Evolutionary conservation across 1,140 invertebrate species (phyloP), one percentile per base, ranked within the genome.

Genomic region (Bombus sibiricus): DNA sequence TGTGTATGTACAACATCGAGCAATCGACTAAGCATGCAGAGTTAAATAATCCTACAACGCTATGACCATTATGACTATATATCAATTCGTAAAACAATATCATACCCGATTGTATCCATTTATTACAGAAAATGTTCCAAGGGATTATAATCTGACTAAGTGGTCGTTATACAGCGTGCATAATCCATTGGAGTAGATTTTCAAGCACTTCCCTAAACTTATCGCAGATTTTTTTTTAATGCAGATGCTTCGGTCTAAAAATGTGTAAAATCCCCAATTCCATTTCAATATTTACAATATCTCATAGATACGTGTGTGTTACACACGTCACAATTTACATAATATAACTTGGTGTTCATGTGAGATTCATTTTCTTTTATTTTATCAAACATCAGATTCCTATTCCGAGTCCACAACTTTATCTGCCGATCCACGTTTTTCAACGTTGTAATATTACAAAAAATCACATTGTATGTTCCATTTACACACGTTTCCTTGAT

Each of bases 1-100:
- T 53, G 57, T 73, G 59, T 85, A 85, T 81, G 78, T 81, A 88
- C 86, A 88, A 77, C 88, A 82, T 81, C 84, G 88, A 89, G 71
- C 87, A 88, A 90, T 92, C 78, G 91, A 85, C 91, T 93, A 93
- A 93, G 91, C 93, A 93, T 93, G 93, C 92, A 93, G 86, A 92
- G 88, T 92, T 88, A 88, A 88, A 89, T 88, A 83, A 85, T 79
- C 83, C 83, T 91, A 88, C 83, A 91, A 90, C 85, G 83, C 90
- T 92, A 92, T 82, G 81, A 87, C 84, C 89, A 87, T 62, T 86
- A 88, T 74, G 85, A 84, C 88, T 91, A 86, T 59, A 62, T 88
- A 91, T 83, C 88, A 89, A 88, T 92, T 90, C 87, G 79, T 91
- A 89, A 91, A 86, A 91, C 71, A 71, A 78, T 89, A 88, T 78